phyloP scores from a whole-genome alignment of 1,140 invertebrate genomes.

The Hyposmocoma kahamanoa region DNA sequence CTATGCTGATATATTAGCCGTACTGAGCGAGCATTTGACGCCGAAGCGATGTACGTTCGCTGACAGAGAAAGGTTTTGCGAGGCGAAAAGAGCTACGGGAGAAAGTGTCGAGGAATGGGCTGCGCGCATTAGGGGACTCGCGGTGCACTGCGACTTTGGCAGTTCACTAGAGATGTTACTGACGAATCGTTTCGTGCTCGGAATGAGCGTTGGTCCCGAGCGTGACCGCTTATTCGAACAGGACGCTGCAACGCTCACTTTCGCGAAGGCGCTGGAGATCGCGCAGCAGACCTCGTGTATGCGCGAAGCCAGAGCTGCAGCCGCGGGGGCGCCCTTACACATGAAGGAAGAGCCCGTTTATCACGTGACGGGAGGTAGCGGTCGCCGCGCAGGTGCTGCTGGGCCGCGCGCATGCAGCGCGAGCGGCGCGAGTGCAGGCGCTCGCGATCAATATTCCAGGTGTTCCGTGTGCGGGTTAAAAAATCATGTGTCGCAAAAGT shows the following conservation, averaged over 20 bases:
- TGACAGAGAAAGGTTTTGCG: conserved; percentile 3
- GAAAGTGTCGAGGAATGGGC: conserved; percentile 7
- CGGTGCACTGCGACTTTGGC: conserved; percentile 4
- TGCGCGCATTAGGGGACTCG: not conserved
- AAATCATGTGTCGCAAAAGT: not conserved
- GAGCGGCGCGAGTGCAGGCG: not conserved
- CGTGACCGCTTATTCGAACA: conserved; percentile 1
- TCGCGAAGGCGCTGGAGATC: not conserved
- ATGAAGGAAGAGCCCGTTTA: conserved; percentile 5
- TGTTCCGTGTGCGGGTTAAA: conserved; percentile 3
- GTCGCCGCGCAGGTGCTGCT: not conserved
- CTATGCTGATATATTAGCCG: not conserved
- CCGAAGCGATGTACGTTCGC: conserved; percentile 3
- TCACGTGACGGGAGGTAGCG: not conserved
- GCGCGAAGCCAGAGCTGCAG: not conserved
- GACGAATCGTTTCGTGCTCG: conserved; percentile 5
- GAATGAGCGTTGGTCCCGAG: conserved; percentile 2
- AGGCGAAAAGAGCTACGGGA: not conserved
- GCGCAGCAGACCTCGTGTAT: not conserved
- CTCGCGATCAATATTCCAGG: too few relatives aligned
- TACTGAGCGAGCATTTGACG: conserved; percentile 4
- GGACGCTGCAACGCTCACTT: not conserved
- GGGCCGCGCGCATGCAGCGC: not conserved
- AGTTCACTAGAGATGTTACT: not conserved
- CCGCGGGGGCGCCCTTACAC: too few relatives aligned